phyloP scores from a whole-genome alignment of 2,113 vertebrate species.

The Myodes glareolus region DNA sequence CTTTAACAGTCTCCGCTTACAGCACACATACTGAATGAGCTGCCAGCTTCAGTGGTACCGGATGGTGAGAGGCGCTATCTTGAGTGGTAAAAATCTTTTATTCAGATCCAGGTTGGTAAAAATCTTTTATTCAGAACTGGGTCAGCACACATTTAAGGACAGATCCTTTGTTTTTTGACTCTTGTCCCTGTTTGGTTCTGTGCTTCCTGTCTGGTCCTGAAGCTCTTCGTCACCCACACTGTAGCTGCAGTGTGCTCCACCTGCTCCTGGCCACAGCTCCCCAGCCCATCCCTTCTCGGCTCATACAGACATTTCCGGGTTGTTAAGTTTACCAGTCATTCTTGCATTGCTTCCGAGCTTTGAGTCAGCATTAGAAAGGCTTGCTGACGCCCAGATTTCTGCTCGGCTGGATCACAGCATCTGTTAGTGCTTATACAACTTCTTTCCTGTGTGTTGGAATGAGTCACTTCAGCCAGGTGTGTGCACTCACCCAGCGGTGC shows the following conservation, averaged over 20 bases:
- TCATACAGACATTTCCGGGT: not conserved
- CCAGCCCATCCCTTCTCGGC: not conserved
- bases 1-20: not conserved
- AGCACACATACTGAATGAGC: accelerated
- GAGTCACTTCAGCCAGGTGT: constrained; percentile 54
- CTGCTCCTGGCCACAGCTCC: not conserved
- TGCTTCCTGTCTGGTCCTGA: not conserved
- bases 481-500: constrained; percentile 3
- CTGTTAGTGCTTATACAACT: not conserved
- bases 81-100: not conserved
- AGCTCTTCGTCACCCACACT: not conserved
- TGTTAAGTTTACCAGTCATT: constrained; percentile 43
- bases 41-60: not conserved
- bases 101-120: no score
- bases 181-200: not conserved
- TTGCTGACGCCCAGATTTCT: constrained; percentile 11
- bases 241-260: not conserved
- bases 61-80: not conserved
- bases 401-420: constrained; percentile 3
- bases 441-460: constrained; percentile 47
- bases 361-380: constrained; percentile 52
- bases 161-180: not conserved
- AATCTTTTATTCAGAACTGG: not conserved
- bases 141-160: not conserved
- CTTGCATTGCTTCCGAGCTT: constrained; percentile 23